A percentile compares a stretch with the other conserved stretches of the same genome.
These are phyloP conservation scores for Columba guinea DNA, from an alignment of 2,797 vertebrate species.

Conservation along the genomic window DNA sequence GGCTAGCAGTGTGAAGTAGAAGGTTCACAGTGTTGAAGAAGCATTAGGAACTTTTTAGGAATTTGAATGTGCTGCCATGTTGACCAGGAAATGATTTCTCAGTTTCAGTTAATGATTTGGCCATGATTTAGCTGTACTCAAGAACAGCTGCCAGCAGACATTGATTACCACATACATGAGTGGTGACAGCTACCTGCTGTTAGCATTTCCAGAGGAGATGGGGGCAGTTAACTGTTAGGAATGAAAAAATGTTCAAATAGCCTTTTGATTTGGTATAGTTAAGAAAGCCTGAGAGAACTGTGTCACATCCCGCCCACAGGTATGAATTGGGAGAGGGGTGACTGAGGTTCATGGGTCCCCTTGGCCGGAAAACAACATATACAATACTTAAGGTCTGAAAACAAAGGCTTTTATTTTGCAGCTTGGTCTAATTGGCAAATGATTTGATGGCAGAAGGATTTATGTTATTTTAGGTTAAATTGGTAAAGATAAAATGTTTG, in stretches of 20 bases:
- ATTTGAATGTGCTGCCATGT: not conserved
- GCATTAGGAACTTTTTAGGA: not conserved
- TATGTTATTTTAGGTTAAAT: too few species aligned
- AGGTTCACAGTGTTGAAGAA: not conserved
- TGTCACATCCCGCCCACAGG: too few species aligned
- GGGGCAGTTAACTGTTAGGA: not conserved
- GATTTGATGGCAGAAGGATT: too few species aligned
- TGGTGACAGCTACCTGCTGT: not conserved
- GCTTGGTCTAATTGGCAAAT: too few species aligned
- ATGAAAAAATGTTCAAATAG: not conserved
- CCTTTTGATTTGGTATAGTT: not conserved
- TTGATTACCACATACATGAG: not conserved
- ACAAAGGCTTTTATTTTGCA: too few species aligned
- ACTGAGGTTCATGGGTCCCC: too few species aligned
- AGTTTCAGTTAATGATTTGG: not conserved
- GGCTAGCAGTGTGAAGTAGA: not conserved
- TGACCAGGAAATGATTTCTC: not conserved
- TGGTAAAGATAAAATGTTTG: too few species aligned
- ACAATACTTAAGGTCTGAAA: too few species aligned
- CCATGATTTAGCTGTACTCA: not conserved
- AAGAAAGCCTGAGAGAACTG: not conserved
- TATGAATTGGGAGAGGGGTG: too few species aligned
- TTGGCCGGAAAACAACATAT: too few species aligned
- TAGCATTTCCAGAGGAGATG: not conserved
- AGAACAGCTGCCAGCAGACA: not conserved